Conservation (phyloP, 2,797 vertebrate species). For the Holocentrus rufus region DNA sequence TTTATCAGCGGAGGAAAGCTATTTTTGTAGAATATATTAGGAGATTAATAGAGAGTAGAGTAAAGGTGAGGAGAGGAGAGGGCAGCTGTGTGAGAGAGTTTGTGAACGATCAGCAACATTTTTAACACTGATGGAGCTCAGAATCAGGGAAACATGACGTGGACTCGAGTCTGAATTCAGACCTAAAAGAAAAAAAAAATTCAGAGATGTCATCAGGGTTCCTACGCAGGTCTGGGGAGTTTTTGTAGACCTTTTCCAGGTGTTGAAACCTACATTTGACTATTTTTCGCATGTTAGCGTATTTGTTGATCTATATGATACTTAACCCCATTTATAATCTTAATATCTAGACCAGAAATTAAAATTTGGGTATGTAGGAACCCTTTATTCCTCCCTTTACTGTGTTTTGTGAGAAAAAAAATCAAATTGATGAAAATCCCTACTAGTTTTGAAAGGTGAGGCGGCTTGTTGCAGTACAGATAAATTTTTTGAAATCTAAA, state of each 20-base stretch:
- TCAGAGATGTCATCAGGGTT: not conserved
- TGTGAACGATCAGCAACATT: not conserved
- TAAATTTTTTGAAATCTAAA: not conserved
- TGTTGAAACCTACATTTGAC: not conserved
- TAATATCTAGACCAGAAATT: not conserved
- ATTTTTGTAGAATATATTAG: constrained; percentile 20
- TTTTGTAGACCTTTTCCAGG: not conserved
- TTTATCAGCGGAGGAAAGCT: constrained; percentile 11
- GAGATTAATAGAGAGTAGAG: not conserved
- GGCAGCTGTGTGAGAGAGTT: constrained; percentile 31
- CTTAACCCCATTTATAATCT: constrained; percentile 1
- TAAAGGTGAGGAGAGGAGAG: not conserved
- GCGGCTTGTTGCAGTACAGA: not conserved
- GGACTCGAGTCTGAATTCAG: not conserved
- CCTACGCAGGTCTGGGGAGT: not conserved
- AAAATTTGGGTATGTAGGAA: not conserved
- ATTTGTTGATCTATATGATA: not conserved
- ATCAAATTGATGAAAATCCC: no score
- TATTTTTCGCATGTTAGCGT: not conserved
- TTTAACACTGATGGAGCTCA: not conserved
- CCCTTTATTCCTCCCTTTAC: not conserved
- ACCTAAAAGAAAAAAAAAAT: not conserved
- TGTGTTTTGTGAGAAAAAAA: not conserved
- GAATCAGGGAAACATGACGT: not conserved
- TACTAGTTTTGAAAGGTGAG: not conserved